Conservation (phyloP, 37 sponge, comb jelly and placozoan species). For the Eunapius fragilis region DNA sequence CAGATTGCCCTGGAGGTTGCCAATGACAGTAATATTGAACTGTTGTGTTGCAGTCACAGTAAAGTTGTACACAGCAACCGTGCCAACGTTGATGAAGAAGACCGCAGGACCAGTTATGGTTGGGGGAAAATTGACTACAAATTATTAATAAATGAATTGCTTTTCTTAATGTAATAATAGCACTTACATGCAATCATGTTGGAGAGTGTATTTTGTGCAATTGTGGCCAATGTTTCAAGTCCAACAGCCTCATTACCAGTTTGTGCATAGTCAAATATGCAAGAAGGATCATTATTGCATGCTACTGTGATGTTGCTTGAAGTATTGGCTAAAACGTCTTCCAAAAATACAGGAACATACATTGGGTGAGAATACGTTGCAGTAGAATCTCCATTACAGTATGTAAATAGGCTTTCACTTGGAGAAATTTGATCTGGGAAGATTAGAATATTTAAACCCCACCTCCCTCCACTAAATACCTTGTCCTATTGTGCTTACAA, state of each 20-base stretch:
- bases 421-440: conserved; percentile 59
- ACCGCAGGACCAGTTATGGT: conserved; percentile 30
- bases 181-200: conserved; percentile 5
- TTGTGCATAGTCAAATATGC: conserved; percentile 66
- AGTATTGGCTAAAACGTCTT: conserved; percentile 34
- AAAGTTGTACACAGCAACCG: conserved; percentile 24
- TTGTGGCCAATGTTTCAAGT: conserved; percentile 11
- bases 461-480: too few relatives aligned
- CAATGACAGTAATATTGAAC: conserved; percentile 1
- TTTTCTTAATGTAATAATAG: neutral
- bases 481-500: too few relatives aligned
- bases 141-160: neutral
- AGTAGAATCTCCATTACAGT: conserved; percentile 6
- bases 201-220: neutral
- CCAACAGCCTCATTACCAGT: conserved; percentile 55
- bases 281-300: conserved; percentile 40
- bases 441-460: neutral
- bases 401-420: conserved; percentile 55
- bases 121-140: conserved; percentile 63
- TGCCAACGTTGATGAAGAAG: conserved; percentile 22
- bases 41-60: conserved; percentile 24
- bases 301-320: neutral
- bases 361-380: conserved; percentile 42
- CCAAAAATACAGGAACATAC: conserved; percentile 56
- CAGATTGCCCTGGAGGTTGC: neutral